Evolutionary conservation across 2,113 vertebrate genomes (phyloP), one percentile per base, ranked within the genome.

Genomic region (Oryzias curvinotus): DNA sequence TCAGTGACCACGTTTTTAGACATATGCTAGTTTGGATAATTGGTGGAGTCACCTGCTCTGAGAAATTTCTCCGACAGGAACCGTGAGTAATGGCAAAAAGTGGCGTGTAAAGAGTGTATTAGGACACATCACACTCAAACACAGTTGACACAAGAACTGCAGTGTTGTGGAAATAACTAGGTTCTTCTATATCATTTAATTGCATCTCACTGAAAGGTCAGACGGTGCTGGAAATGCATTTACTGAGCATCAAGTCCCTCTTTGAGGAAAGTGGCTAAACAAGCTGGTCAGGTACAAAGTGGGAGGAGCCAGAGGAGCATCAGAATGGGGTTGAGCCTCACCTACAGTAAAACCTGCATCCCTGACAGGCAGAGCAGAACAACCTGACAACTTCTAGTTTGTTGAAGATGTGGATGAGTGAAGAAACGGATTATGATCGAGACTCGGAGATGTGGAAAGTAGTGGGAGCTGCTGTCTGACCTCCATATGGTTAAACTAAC

Each of bases 271-370:
- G 73, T 80, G 67, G 75, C 14, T 53, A 30, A 70, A 88, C 84
- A 4, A 57, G 81, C 77, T 70, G 63, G 69, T 74, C 82, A 50
- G 78, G 71, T 83, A 7, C 5, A 43, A n/a, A 53, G 66, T 73
- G 80, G 87, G 88, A 70, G 85, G 86, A 65, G 82, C 15, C 49
- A 45, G 14, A 15, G 17, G 0, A 58, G 71, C 65, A 80, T 74
- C 75, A 76, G 23, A 61, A 80, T 82, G 84, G 84, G 88, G 83
- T 75, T 47, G 84, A 67, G 64, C 73, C 41, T 87, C 78, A 82
- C 63, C 75, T 83, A 65, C 49, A 19, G n/a, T 71, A 45, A 73
- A 80, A 68, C 48, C 21, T 71, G 68, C 45, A 64, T 73, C 68
- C 52, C 65, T 10, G 23, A 1, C 53, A 52, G 52, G 57, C 57